phyloP scores from a whole-genome alignment of 2,113 vertebrate species.

The Elaphurus davidianus region DNA sequence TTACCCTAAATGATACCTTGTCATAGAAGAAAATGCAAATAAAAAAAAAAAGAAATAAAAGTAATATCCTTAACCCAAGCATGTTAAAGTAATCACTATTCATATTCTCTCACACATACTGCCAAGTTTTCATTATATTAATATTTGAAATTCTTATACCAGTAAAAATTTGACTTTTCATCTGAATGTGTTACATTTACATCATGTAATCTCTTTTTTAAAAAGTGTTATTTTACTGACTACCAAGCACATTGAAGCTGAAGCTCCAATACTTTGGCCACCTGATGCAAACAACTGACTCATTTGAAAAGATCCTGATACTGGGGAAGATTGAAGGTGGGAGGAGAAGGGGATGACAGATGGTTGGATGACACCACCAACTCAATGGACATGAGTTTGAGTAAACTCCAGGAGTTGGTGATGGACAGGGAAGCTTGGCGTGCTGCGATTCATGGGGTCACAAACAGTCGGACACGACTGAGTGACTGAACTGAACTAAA shows the following conservation, averaged over 20 bases:
- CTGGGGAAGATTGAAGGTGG: not conserved
- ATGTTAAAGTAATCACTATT: not conserved
- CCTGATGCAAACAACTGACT: not conserved
- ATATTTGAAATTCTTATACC: not conserved
- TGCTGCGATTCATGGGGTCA: not conserved
- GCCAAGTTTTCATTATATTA: not conserved
- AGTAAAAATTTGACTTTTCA: not conserved
- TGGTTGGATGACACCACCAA: not conserved
- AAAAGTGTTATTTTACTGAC: not conserved
- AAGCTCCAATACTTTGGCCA: not conserved
- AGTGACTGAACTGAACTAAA: not conserved
- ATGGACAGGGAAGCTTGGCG: not conserved
- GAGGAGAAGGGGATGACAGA: not conserved
- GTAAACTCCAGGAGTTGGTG: not conserved
- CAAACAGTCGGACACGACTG: rapidly evolving
- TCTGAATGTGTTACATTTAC: not conserved
- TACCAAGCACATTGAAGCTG: not conserved
- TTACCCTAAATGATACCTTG: not conserved
- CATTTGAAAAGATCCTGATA: not conserved
- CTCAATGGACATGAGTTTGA: not conserved
- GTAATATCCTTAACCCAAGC: not conserved
- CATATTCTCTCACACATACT: not conserved
- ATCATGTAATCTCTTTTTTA: not conserved
- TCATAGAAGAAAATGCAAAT: not conserved
- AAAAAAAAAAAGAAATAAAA: not conserved